Base-by-base conservation (phyloP, 2,797 vertebrate species). In the Enteromius fasciolatus region DNA sequence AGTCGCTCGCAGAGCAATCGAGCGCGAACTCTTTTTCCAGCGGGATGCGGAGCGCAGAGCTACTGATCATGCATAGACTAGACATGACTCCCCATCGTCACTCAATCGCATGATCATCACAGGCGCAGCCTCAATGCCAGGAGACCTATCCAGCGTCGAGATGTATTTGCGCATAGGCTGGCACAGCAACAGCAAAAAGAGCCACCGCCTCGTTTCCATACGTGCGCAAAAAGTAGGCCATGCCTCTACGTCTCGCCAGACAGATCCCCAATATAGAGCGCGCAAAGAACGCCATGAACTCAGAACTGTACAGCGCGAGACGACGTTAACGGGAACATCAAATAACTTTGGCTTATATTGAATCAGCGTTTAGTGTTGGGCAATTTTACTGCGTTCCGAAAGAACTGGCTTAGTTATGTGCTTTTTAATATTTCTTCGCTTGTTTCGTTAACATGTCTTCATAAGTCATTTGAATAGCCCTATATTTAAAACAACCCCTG, bases 1-100 rank as follows among this genome's bases (percentile, higher is more conserved):
- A 89, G 91, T 93, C 90, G 93, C 95, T 90, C 89, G 86, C 94
- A 91, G 94, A 95, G 90, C 90, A 86, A 91, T 93, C 91, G 93
- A 94, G 92, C 90, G 90, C 90, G 89, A 91, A 84, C 86, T 84
- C 92, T 85, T 89, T 89, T 92, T 90, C 92, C 90, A 74, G 87
- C 90, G 92, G 92, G 92, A 84, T 89, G 91, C 88, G 84, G 94
- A 94, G 82, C 92, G 57, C 92, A 89, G 94, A 94, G 91, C 83
- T 90, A 94, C 91, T 39, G 94, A 95, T 94, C 89, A 90, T 84
- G 87, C 83, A 41, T 84, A 88, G 89, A 91, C 90, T 90, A 80
- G 86, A 89, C 91, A 90, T 91, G 91, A 92, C 91, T 89, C 89
- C 90, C 86, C 82, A 33, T 86, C 87, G 90, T 92, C 93, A 87